Evolutionary conservation across 2,113 vertebrate species (phyloP).

Genomic region (Centropus bengalensis): DNA sequence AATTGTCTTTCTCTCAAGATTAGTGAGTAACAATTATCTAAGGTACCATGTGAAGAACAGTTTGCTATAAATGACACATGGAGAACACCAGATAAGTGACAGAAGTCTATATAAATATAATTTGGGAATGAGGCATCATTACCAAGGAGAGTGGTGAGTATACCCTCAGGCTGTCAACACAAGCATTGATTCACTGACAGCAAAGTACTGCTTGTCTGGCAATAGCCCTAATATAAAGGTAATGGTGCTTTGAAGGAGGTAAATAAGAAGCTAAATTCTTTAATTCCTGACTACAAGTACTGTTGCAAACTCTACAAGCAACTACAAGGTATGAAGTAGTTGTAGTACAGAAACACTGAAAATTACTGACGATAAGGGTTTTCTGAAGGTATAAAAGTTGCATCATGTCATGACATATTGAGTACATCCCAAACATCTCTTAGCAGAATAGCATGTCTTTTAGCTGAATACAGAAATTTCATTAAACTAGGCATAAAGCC

Average conservation of each 20-base stretch:
- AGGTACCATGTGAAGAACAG: background rate
- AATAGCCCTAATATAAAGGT: slow-evolving; percentile 7
- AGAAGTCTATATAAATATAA: slow-evolving; percentile 47
- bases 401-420: background rate
- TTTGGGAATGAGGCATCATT: background rate
- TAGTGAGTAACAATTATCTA: background rate
- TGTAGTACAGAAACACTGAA: background rate
- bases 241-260: slow-evolving; percentile 9
- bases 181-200: slow-evolving; percentile 28
- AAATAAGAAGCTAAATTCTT: slow-evolving; percentile 7
- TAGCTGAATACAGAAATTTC: background rate
- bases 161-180: slow-evolving; percentile 28
- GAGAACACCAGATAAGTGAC: slow-evolving; percentile 25
- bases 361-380: background rate
- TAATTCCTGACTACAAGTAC: background rate
- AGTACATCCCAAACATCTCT: background rate
- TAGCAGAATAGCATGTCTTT: background rate
- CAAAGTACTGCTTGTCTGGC: background rate
- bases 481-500: background rate
- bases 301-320: background rate
- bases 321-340: background rate
- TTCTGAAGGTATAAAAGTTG: background rate
- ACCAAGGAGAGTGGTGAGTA: background rate
- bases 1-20: background rate
- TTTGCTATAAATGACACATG: background rate